Evolutionary conservation across 1,140 invertebrate species (phyloP).

Genomic region (Trialeurodes vaporariorum): DNA sequence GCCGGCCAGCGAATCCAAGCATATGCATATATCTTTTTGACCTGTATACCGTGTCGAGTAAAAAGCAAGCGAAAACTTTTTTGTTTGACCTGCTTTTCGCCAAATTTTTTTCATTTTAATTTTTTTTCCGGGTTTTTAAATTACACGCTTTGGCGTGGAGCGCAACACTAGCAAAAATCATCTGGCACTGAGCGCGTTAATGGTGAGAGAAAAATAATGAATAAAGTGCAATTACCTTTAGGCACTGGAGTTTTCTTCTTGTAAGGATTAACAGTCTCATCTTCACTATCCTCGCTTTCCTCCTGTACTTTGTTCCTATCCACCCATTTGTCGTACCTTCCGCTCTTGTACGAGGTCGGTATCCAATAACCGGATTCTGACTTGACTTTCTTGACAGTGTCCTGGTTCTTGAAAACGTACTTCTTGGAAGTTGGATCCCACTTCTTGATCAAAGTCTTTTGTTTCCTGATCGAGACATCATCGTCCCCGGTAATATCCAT

Average conservation of each 20-base stretch:
- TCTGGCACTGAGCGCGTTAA: too few relatives aligned
- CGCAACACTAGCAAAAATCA: too few relatives aligned
- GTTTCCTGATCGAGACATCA: constrained; percentile 44
- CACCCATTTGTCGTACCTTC: constrained; percentile 79
- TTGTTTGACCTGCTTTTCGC: too few relatives aligned
- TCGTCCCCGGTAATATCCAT: constrained; percentile 74
- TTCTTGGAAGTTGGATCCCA: constrained; percentile 20
- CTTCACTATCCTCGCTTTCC: constrained; percentile 43
- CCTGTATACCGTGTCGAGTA: too few relatives aligned
- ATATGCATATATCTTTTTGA: too few relatives aligned
- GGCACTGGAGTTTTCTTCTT: constrained; percentile 35
- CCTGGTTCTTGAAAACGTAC: constrained; percentile 12
- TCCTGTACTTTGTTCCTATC: constrained; percentile 59
- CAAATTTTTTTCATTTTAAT: too few relatives aligned
- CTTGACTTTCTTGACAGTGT: constrained; percentile 64
- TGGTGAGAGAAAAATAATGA: constrained; percentile 2
- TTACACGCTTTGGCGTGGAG: too few relatives aligned
- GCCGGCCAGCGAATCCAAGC: too few relatives aligned
- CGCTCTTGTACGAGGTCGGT: constrained; percentile 83
- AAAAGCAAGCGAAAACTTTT: too few relatives aligned
- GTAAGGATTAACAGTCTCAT: constrained; percentile 32
- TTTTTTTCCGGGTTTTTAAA: too few relatives aligned
- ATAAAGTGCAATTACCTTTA: constrained; percentile 9
- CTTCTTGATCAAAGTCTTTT: constrained; percentile 17
- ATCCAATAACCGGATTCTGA: constrained; percentile 93